Percentiles rank a stretch among this genome's conserved stretches.
Conservation (phyloP, 2,888 invertebrate genomes). For the Noctua janthina region DNA sequence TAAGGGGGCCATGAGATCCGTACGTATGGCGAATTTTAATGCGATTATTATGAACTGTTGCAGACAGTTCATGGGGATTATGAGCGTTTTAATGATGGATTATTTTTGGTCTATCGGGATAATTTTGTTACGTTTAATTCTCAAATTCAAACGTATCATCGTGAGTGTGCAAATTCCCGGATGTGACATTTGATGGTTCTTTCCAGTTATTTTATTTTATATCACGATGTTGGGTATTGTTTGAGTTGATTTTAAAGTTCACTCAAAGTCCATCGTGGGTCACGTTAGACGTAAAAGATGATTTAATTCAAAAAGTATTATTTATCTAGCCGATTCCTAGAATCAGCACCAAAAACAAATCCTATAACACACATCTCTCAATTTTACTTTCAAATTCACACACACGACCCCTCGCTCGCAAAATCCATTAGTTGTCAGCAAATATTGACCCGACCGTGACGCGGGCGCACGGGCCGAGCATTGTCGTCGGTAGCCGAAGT, state of each 20-base stretch:
- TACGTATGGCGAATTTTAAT: constrained; percentile 71
- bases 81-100: constrained; percentile 55
- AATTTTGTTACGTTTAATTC: background rate
- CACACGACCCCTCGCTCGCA: constrained; percentile 67
- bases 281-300: background rate
- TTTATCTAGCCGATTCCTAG: constrained; percentile 13
- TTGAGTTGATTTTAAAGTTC: constrained; percentile 15
- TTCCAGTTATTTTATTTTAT: background rate
- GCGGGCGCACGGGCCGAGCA: constrained; percentile 62
- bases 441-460: constrained; percentile 75
- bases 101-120: constrained; percentile 4
- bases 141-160: background rate
- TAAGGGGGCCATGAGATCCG: constrained; percentile 68
- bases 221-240: background rate
- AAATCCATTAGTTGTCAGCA: constrained; percentile 79
- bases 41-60: constrained; percentile 74
- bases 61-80: constrained; percentile 59
- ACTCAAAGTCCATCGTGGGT: constrained; percentile 17
- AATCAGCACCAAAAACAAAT: constrained; percentile 23
- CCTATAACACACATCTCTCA: constrained; percentile 39
- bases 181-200: background rate
- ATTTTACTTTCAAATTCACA: constrained; percentile 67
- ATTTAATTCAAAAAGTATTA: background rate
- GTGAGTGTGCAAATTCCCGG: background rate
- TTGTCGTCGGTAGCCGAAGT: constrained; percentile 61